Evolutionary conservation across 2,888 invertebrate species (phyloP).

Genomic region (Eristalinus aeneus): DNA sequence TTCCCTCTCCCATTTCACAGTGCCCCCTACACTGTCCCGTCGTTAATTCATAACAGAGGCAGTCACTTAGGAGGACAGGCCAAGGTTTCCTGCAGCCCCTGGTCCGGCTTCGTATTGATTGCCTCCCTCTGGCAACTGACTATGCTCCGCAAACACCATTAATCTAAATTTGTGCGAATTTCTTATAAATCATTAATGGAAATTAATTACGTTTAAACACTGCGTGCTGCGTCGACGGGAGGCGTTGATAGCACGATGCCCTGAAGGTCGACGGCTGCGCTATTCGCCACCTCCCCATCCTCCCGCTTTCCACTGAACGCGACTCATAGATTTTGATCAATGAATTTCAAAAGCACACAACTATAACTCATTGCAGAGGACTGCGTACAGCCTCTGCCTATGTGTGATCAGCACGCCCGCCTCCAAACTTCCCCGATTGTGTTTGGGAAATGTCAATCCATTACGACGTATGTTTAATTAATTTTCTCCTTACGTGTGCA

Average conservation of each 20-base stretch:
- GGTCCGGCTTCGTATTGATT: not conserved
- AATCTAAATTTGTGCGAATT: conserved; percentile 66
- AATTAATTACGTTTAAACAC: conserved; percentile 63
- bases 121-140: not conserved
- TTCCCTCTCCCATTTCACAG: not conserved
- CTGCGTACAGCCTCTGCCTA: not conserved
- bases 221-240: not conserved
- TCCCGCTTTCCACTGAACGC: not conserved
- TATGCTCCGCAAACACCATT: conserved; percentile 45
- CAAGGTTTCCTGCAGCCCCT: not conserved
- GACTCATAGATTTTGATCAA: conserved; percentile 39
- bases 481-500: conserved; percentile 66
- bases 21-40: not conserved
- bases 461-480: conserved; percentile 68
- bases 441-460: conserved; percentile 60
- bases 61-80: not conserved
- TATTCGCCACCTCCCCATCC: not conserved
- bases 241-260: not conserved
- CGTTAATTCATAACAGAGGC: not conserved
- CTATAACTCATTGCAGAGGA: conserved; percentile 43
- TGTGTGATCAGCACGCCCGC: not conserved
- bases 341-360: conserved; percentile 53
- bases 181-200: conserved; percentile 64
- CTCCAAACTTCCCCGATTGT: not conserved
- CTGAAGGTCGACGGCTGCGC: no score